These are phyloP conservation scores for Eriosoma lanigerum DNA, from an alignment of 1,140 invertebrate genomes.

Conservation along the genomic window DNA sequence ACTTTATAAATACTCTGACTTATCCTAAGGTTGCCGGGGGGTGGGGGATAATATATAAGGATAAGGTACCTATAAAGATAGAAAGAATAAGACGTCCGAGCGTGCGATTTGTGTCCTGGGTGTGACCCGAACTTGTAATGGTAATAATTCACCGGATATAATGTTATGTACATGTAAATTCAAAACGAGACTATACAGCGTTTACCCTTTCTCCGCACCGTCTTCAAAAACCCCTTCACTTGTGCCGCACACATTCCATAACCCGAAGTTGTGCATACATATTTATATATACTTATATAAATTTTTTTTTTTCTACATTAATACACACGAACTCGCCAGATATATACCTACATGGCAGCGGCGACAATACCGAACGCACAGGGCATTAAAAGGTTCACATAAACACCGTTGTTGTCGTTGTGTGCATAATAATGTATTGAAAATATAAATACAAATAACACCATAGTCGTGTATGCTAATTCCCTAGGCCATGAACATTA, in stretches of 20 bases:
- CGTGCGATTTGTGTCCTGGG: constrained; percentile 34
- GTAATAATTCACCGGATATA: constrained; percentile 45
- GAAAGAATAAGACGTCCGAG: constrained; percentile 8
- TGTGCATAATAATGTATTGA: constrained; percentile 2
- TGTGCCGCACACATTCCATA: no score
- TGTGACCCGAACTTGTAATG: constrained; percentile 46
- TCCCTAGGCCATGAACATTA: constrained; percentile 27
- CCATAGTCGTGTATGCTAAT: constrained; percentile 34
- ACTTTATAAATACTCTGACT: no score
- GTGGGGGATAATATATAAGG: no score
- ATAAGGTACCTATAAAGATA: not conserved
- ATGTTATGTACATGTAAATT: constrained; percentile 41
- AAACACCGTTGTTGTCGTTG: not conserved
- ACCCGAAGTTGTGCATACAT: not conserved
- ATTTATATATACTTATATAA: not conserved
- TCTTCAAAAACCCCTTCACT: constrained; percentile 23
- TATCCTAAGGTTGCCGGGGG: no score
- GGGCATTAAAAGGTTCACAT: not conserved
- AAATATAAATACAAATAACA: not conserved
- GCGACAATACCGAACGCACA: not conserved
- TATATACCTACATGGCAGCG: not conserved
- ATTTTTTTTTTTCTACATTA: constrained; percentile 1
- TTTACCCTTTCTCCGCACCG: not conserved
- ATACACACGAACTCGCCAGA: not conserved
- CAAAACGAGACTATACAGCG: not conserved